phyloP scores from a whole-genome alignment of 2,113 vertebrate species.

The Tenrec ecaudatus region DNA sequence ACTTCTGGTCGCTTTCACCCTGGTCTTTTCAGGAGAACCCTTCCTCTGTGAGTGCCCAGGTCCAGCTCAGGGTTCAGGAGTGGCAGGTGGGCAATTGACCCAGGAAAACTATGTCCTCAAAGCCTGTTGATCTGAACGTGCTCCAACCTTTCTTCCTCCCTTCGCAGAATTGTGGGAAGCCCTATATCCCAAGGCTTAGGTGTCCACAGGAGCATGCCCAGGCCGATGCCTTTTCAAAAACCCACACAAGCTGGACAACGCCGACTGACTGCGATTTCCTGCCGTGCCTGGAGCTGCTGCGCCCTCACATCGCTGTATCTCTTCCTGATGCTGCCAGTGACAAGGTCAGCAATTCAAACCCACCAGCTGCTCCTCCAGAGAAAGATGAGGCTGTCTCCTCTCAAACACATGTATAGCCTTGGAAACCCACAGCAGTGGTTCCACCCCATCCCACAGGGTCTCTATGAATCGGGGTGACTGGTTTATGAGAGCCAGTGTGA shows the following conservation, averaged over 20 bases:
- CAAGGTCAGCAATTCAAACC: too few species aligned
- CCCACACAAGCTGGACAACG: background rate
- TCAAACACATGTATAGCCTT: too few species aligned
- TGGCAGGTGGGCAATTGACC: background rate
- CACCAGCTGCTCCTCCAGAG: too few species aligned
- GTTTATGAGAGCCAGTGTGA: background rate
- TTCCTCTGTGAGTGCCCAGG: background rate
- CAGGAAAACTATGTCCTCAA: background rate
- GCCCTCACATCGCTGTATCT: background rate
- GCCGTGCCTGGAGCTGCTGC: background rate
- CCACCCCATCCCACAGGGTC: too few species aligned
- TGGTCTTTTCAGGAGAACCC: too few species aligned
- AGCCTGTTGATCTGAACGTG: background rate
- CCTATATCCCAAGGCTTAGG: background rate
- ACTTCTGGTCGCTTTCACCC: too few species aligned
- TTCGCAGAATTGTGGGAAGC: background rate
- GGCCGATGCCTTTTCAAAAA: background rate
- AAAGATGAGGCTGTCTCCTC: too few species aligned
- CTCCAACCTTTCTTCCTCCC: background rate
- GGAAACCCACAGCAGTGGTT: too few species aligned
- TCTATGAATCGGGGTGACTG: too few species aligned
- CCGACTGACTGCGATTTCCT: too few species aligned
- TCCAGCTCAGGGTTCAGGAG: background rate
- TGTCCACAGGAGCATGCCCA: too few species aligned
- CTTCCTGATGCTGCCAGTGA: background rate